phyloP scores from a whole-genome alignment of 2,888 invertebrate species.

The Margaritifera margaritifera region DNA sequence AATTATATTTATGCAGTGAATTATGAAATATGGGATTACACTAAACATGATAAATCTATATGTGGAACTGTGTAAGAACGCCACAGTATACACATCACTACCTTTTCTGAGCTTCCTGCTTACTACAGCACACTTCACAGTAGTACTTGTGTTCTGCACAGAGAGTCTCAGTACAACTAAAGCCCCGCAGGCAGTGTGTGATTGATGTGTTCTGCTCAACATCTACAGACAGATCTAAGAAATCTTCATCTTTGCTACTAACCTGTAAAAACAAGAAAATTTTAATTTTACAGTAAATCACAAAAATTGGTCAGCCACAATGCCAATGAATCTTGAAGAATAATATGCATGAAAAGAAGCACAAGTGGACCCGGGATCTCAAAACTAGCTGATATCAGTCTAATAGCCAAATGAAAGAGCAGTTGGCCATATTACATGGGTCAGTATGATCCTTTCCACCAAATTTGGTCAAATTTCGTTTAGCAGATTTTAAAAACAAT shows the following conservation, averaged over 20 bases:
- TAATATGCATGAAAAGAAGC: background rate
- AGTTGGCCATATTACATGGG: too few species aligned
- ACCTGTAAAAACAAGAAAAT: constrained; percentile 72
- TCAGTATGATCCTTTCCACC: too few species aligned
- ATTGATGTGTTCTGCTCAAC: constrained; percentile 99
- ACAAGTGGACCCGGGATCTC: too few species aligned
- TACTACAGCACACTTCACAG: constrained; percentile 99
- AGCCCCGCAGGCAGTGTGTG: constrained; percentile 97
- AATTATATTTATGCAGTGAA: too few species aligned
- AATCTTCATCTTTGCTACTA: constrained; percentile 99
- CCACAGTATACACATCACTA: constrained; percentile 25
- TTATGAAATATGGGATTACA: too few species aligned
- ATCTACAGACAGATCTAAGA: constrained; percentile 98
- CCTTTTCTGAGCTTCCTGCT: constrained; percentile 94
- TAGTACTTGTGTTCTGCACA: constrained; percentile 99
- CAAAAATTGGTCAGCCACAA: background rate
- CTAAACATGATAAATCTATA: too few species aligned
- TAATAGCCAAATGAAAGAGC: too few species aligned
- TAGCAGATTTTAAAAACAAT: too few species aligned
- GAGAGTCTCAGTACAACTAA: constrained; percentile 98
- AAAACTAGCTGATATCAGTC: too few species aligned
- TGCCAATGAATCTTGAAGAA: background rate
- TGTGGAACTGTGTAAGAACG: too few species aligned
- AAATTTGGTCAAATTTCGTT: too few species aligned
- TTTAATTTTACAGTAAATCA: background rate